A percentile compares a stretch with the other conserved stretches of the same genome.
Evolutionary conservation across 2,113 vertebrate species (phyloP).

Genomic region (Cyphomyrus plagiostoma): DNA sequence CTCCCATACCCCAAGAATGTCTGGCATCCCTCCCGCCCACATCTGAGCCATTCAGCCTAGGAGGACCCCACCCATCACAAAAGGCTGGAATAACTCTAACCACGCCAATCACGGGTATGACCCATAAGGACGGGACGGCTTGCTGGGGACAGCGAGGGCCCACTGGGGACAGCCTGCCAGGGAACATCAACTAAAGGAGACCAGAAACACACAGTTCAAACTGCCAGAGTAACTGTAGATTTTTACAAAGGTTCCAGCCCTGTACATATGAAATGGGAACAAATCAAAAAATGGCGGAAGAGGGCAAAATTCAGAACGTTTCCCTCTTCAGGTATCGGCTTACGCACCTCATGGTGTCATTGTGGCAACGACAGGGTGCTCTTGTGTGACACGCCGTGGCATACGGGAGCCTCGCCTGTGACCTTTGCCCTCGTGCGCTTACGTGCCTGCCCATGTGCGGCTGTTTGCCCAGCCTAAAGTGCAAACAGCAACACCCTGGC

Average conservation of each 20-base stretch:
- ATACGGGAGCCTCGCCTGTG: background rate
- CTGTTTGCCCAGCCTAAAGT: background rate
- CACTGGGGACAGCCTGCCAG: background rate
- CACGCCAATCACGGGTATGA: too few relatives aligned
- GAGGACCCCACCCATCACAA: background rate
- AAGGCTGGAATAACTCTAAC: background rate
- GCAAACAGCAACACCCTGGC: constrained; percentile 7
- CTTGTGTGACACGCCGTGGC: background rate
- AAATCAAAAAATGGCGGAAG: background rate
- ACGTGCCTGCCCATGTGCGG: background rate
- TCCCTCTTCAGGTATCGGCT: background rate
- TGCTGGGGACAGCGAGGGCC: background rate
- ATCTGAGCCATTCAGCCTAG: background rate
- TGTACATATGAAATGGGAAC: background rate
- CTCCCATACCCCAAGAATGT: background rate
- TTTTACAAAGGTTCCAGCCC: background rate
- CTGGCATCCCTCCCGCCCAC: background rate
- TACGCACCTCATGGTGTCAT: background rate
- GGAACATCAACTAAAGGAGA: background rate
- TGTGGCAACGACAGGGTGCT: background rate
- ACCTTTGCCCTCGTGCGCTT: background rate
- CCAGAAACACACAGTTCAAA: too few relatives aligned
- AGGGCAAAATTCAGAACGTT: background rate
- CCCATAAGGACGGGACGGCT: background rate
- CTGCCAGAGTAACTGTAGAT: background rate